These are phyloP conservation scores for Danionella cerebrum DNA, from an alignment of 2,113 vertebrate genomes.

Conservation along the genomic window DNA sequence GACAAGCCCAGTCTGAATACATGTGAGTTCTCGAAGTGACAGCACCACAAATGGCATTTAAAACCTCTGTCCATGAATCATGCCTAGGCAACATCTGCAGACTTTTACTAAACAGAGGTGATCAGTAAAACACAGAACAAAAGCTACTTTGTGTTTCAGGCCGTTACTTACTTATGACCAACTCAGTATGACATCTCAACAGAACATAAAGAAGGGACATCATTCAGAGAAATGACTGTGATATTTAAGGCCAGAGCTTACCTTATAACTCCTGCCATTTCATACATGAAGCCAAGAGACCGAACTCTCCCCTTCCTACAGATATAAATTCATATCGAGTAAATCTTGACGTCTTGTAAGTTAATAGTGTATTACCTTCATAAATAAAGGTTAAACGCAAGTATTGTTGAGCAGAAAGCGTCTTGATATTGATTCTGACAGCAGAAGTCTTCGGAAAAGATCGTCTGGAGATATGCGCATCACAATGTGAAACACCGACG, in stretches of 20 bases:
- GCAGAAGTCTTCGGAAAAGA: neutral
- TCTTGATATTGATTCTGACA: neutral
- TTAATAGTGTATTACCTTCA: neutral
- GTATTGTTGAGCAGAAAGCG: neutral
- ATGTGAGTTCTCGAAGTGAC: neutral
- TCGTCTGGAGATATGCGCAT: neutral
- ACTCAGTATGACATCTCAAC: no score
- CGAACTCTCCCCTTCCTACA: neutral
- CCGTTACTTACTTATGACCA: no score
- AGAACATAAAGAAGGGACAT: no score
- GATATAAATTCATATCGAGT: neutral
- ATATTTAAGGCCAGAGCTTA: neutral
- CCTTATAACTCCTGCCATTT: conserved; percentile 3
- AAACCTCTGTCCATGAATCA: neutral
- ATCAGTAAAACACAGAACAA: no score
- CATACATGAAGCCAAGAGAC: neutral
- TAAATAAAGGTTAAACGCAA: neutral
- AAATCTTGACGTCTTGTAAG: neutral
- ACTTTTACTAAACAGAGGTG: no score
- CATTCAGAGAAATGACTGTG: neutral
- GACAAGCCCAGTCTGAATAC: neutral
- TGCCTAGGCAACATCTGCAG: no score
- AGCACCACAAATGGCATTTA: neutral
- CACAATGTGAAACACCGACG: neutral
- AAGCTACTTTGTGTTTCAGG: no score